phyloP scores from a whole-genome alignment of 2,888 invertebrate genomes.

The Linyphia triangularis region DNA sequence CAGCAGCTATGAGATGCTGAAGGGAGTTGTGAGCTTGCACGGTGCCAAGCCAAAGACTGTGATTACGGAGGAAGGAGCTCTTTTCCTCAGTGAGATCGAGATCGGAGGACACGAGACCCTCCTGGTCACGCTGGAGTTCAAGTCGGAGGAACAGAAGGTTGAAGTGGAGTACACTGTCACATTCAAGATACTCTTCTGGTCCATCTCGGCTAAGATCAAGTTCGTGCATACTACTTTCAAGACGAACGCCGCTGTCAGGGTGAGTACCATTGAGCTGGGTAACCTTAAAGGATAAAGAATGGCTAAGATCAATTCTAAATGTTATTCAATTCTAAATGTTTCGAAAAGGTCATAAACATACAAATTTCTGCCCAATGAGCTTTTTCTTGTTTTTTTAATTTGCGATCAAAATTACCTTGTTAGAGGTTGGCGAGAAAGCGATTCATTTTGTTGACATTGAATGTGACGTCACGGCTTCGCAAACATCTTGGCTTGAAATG shows the following conservation, averaged over 20 bases:
- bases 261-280: too few relatives aligned
- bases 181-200: conserved; percentile 70
- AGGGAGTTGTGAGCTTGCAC: conserved; percentile 42
- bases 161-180: conserved; percentile 65
- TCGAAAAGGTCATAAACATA: too few relatives aligned
- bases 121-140: conserved; percentile 67
- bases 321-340: too few relatives aligned
- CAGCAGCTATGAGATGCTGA: conserved; percentile 61
- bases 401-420: too few relatives aligned
- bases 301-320: too few relatives aligned
- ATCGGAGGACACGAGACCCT: conserved; percentile 65
- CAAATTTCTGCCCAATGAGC: too few relatives aligned
- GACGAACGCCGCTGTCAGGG: conserved; percentile 41
- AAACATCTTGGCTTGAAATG: too few relatives aligned
- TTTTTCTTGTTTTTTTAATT: too few relatives aligned
- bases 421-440: too few relatives aligned
- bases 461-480: too few relatives aligned
- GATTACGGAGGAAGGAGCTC: neutral
- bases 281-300: too few relatives aligned
- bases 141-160: conserved; percentile 49
- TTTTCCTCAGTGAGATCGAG: conserved; percentile 70
- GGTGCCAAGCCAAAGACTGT: neutral
- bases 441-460: too few relatives aligned
- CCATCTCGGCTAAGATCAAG: conserved; percentile 68
- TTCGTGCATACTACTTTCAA: conserved; percentile 49